Evolutionary conservation across 2,888 invertebrate species (phyloP).

Genomic region (Eucera pruinosa): DNA sequence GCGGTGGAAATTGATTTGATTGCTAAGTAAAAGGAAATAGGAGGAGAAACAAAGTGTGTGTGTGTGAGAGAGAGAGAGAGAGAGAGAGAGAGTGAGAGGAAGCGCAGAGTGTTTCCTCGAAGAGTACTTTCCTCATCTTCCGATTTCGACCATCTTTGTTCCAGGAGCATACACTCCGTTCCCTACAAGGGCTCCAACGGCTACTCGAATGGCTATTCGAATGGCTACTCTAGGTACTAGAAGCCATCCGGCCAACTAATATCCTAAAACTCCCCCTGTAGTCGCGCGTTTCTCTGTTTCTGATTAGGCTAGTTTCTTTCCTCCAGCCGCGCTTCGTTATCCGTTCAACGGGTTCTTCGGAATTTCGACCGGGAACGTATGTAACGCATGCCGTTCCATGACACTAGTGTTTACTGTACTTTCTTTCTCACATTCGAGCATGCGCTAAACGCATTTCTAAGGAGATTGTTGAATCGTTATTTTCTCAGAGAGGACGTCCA

Average conservation of each 20-base stretch:
- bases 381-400: neutral
- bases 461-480: neutral
- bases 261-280: conserved; percentile 67
- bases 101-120: conserved; percentile 40
- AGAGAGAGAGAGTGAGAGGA: conserved; percentile 52
- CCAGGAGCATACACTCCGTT: conserved; percentile 84
- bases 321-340: conserved; percentile 6
- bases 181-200: conserved; percentile 84
- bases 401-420: too few relatives aligned
- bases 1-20: conserved; percentile 46
- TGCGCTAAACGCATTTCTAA: too few relatives aligned
- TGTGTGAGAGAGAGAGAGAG: conserved; percentile 2
- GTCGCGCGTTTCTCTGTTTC: conserved; percentile 63
- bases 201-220: conserved; percentile 84
- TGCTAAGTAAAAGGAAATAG: too few relatives aligned
- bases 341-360: conserved; percentile 25
- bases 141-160: conserved; percentile 83
- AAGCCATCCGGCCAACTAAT: conserved; percentile 79
- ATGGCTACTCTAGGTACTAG: conserved; percentile 84
- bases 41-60: too few relatives aligned
- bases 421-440: neutral
- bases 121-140: conserved; percentile 77
- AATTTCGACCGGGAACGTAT: conserved; percentile 28
- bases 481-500: too few relatives aligned
- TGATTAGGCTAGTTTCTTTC: conserved; percentile 38